Percentiles rank a stretch among this genome's conserved stretches.
Conservation (phyloP, 2,888 invertebrate species). For the Cerastoderma edule region DNA sequence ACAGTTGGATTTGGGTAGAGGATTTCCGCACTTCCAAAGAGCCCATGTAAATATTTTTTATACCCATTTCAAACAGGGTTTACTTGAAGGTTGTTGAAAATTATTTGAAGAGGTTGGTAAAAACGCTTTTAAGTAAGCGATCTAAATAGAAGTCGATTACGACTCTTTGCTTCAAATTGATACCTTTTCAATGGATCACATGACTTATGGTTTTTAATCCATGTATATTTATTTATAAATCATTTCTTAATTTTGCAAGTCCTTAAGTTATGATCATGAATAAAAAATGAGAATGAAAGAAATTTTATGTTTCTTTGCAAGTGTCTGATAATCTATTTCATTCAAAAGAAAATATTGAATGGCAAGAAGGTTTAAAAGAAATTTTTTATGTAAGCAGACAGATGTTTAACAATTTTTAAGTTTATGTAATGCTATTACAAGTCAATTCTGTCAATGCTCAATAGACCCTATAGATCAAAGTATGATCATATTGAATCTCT, state of each 20-base stretch:
- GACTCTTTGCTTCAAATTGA: not conserved
- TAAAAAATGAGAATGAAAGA: too few relatives aligned
- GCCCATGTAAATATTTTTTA: constrained; percentile 1
- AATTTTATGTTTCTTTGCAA: too few relatives aligned
- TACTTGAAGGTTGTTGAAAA: constrained; percentile 1
- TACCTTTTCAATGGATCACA: too few relatives aligned
- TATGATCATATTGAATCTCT: too few relatives aligned
- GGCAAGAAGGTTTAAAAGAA: not conserved
- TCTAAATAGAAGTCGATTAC: constrained; percentile 8
- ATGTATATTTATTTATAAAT: too few relatives aligned
- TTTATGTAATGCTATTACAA: constrained; percentile 5
- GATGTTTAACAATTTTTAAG: not conserved
- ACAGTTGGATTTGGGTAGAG: not conserved
- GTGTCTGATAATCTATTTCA: too few relatives aligned
- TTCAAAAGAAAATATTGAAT: not conserved
- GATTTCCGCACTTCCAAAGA: not conserved
- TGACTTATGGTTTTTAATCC: not conserved
- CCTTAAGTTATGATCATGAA: too few relatives aligned
- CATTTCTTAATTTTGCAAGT: too few relatives aligned
- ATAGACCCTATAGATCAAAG: constrained; percentile 9
- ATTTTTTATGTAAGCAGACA: not conserved
- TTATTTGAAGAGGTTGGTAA: constrained; percentile 7
- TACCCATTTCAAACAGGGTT: constrained; percentile 3
- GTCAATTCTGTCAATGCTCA: not conserved
- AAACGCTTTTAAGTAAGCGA: not conserved